Conservation (phyloP, 1,140 invertebrate species). For the Aphis craccivora region DNA sequence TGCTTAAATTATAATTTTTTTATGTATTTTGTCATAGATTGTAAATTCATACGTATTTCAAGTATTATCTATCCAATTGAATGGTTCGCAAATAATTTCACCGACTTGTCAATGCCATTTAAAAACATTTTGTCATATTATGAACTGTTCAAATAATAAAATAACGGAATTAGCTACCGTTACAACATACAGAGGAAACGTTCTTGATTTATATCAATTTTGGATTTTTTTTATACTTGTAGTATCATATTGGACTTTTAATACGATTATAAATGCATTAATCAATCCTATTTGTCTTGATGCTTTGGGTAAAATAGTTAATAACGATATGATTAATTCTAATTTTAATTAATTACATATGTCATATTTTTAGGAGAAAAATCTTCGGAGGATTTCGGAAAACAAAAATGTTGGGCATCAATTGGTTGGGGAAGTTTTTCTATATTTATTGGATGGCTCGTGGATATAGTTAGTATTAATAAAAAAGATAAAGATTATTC, state of each 20-base stretch:
- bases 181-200: not conserved
- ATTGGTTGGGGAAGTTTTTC: slow-evolving; percentile 82
- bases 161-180: not conserved
- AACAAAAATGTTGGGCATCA: slow-evolving; percentile 83
- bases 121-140: not conserved
- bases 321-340: not conserved
- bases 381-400: slow-evolving; percentile 74
- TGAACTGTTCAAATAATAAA: not conserved
- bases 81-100: not conserved
- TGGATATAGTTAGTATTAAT: slow-evolving; percentile 75
- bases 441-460: slow-evolving; percentile 75
- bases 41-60: not conserved
- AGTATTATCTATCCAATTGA: not conserved
- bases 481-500: slow-evolving; percentile 76
- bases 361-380: slow-evolving; percentile 67
- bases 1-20: not conserved
- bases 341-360: not conserved
- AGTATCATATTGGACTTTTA: not conserved
- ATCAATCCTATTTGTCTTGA: slow-evolving; percentile 25
- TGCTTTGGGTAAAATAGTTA: not conserved
- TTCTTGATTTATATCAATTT: not conserved
- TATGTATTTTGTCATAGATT: not conserved
- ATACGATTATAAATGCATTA: accelerated
- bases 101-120: not conserved
- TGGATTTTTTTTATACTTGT: not conserved